Evolutionary conservation across 2,797 vertebrate genomes (phyloP).

Genomic region (Squalus acanthias): DNA sequence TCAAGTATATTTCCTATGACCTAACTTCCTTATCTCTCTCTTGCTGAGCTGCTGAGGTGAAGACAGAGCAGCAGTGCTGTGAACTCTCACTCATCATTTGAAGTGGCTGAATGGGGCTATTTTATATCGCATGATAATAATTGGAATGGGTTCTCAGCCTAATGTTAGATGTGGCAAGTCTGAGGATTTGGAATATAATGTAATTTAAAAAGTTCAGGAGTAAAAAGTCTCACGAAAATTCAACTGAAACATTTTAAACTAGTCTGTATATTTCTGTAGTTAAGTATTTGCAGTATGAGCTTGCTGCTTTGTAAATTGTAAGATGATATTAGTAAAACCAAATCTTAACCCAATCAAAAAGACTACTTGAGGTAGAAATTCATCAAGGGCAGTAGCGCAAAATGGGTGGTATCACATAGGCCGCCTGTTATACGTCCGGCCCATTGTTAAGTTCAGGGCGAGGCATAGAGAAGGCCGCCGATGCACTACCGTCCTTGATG

Average conservation of each 20-base stretch:
- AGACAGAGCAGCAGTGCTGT: constrained; percentile 25
- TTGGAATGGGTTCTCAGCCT: not conserved
- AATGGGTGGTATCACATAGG: not conserved
- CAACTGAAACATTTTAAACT: not conserved
- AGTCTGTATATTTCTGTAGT: not conserved
- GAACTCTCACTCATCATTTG: constrained; percentile 33
- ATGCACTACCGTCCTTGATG: not conserved
- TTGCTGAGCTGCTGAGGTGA: constrained; percentile 23
- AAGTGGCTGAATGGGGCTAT: constrained; percentile 18
- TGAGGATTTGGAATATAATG: not conserved
- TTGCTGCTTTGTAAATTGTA: not conserved
- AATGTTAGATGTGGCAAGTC: not conserved
- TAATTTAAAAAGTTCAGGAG: not conserved
- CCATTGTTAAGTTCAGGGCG: not conserved
- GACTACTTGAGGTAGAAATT: not conserved
- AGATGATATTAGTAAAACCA: not conserved
- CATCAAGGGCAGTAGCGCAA: not conserved
- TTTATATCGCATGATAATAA: constrained; percentile 11
- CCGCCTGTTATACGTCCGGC: not conserved
- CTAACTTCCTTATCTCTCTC: constrained; percentile 34
- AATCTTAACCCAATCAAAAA: not conserved
- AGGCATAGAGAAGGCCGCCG: not conserved
- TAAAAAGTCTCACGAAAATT: not conserved
- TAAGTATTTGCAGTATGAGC: not conserved
- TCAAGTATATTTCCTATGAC: constrained; percentile 29